A percentile compares a stretch with the other conserved stretches of the same genome.
Evolutionary conservation across 2,888 invertebrate species (phyloP).

Genomic region (Amblyjoppa proteus): DNA sequence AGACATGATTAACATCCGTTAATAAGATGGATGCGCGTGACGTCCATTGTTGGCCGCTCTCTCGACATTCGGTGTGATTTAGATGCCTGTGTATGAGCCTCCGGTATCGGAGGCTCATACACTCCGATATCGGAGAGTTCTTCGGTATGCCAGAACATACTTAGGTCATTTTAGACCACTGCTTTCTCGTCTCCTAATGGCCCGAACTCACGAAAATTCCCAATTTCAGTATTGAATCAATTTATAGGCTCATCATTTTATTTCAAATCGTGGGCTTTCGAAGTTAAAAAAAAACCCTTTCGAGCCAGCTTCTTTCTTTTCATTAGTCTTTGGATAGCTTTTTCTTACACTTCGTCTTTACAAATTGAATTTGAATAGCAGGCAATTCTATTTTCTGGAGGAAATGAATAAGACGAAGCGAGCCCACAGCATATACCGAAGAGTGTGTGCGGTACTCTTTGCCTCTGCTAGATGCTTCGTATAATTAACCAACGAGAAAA

Average conservation of each 20-base stretch:
- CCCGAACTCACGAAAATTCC: background rate
- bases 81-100: constrained; percentile 67
- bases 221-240: background rate
- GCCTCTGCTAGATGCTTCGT: constrained; percentile 76
- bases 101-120: constrained; percentile 2
- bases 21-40: constrained; percentile 84
- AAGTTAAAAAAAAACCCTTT: background rate
- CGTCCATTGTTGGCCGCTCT: constrained; percentile 81
- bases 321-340: background rate
- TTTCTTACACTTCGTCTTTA: background rate
- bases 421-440: constrained; percentile 21
- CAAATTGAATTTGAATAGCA: background rate
- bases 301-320: background rate
- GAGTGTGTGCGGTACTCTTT: constrained; percentile 71
- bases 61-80: constrained; percentile 79
- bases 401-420: constrained; percentile 18
- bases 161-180: background rate
- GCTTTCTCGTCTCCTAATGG: background rate
- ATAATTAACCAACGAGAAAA: constrained; percentile 81
- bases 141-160: constrained; percentile 23
- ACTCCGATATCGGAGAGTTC: background rate
- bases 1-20: constrained; percentile 85
- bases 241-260: background rate
- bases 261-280: background rate
- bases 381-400: constrained; percentile 2